These are phyloP conservation scores for Anguilla anguilla DNA, from an alignment of 2,797 vertebrate species.

Conservation along the genomic window DNA sequence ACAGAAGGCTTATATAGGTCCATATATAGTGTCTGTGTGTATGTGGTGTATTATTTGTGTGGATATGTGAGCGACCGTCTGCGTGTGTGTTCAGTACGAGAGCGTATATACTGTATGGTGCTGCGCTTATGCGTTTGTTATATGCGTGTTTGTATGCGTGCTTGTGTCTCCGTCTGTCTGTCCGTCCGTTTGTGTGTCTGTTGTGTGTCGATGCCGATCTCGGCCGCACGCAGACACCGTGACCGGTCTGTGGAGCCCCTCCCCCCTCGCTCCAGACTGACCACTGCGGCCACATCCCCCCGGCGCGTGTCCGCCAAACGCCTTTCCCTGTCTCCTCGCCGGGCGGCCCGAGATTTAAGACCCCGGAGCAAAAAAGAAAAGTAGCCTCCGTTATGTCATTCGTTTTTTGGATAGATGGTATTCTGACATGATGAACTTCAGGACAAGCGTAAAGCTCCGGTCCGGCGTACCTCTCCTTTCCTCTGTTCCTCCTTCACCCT, in stretches of 20 bases:
- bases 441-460: background rate
- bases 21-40: background rate
- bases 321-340: slow-evolving; percentile 45
- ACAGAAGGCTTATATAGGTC: background rate
- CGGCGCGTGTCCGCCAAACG: slow-evolving; percentile 43
- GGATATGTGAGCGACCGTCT: background rate
- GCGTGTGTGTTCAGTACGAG: background rate
- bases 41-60: background rate
- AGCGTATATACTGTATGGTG: background rate
- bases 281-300: slow-evolving; percentile 33
- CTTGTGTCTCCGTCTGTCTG: background rate
- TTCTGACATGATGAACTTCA: slow-evolving; percentile 31
- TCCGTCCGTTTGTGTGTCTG: slow-evolving; percentile 11
- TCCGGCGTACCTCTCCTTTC: background rate
- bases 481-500: background rate
- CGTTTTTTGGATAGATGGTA: slow-evolving; percentile 36
- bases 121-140: background rate
- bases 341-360: slow-evolving; percentile 41
- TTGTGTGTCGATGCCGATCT: background rate
- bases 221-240: background rate
- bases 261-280: slow-evolving; percentile 28
- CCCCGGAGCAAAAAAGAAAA: slow-evolving; percentile 26
- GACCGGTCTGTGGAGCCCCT: slow-evolving; percentile 18
- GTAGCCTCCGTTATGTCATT: slow-evolving; percentile 41
- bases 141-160: background rate